Evolutionary conservation across 1,140 invertebrate genomes (phyloP), one percentile per base, ranked within the genome.

Genomic region (Cephus cinctus): DNA sequence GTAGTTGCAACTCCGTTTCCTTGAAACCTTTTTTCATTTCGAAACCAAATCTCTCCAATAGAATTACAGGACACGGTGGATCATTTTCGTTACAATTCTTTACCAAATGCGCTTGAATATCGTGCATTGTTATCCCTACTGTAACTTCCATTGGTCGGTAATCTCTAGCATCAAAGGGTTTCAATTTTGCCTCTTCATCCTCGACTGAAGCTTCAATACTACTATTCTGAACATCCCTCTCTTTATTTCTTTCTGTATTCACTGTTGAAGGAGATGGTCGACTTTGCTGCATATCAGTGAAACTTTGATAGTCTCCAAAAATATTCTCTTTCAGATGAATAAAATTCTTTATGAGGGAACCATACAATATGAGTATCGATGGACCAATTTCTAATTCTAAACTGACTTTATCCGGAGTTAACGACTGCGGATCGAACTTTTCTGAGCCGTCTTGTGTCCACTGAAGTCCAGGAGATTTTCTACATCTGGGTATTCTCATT

Each of bases 261-360:
- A 63, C 54, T 19, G 64, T 52, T 44, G 73, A 47, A 4, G 63
- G 52, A 11, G 59, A 61, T 14, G 54, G 55, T 27, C 71, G 67
- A 3, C 65, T 73, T 52, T 86, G 84, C 57, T 91, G 87, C 89
- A 95, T 95, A 59, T 97, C 94, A 0, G 91, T 94, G 64, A 97
- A 96, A 5, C 80, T 83, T 75, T 97, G 94, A 79, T 95, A 88
- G 72, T 96, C 93, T 0, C 96, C 96, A 73, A 98, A 94, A 49
- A 98, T 92, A 65, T 98, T 98, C 77, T 98, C 95, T 72, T 96
- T 91, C 2, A 96, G 80, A 76, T 92, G 87, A 46, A 96, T 85
- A 57, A 96, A 88, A 67, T 91, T 89, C 31, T 88, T 85, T 4
- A 98, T 79, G 2, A 96, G 84, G 14, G 93, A 89, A 1, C 96